A percentile compares a stretch with the other conserved stretches of the same genome.
These are phyloP conservation scores for Boleophthalmus pectinirostris DNA, from an alignment of 2,113 vertebrate genomes.

Conservation along the genomic window DNA sequence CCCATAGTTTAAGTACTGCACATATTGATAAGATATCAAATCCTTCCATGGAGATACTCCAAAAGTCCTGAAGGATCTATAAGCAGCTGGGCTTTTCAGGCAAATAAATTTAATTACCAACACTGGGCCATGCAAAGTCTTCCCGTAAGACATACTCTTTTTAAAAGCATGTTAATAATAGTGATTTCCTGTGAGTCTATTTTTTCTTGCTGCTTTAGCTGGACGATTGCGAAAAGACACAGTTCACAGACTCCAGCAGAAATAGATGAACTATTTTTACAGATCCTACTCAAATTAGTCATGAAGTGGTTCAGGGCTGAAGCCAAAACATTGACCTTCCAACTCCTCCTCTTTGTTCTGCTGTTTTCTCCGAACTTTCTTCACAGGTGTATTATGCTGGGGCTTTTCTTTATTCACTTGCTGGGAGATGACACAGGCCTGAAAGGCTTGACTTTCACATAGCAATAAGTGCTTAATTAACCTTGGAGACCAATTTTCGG, in stretches of 20 bases:
- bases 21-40: conserved; percentile 28
- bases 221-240: conserved; percentile 11
- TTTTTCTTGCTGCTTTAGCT: conserved; percentile 29
- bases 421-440: conserved; percentile 41
- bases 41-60: conserved; percentile 4
- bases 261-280: conserved; percentile 75
- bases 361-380: neutral
- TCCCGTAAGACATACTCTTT: conserved; percentile 6
- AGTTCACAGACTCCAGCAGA: conserved; percentile 34
- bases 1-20: conserved; percentile 14
- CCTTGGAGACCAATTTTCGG: conserved; percentile 41
- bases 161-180: conserved; percentile 22
- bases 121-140: neutral
- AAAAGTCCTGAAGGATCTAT: conserved; percentile 10
- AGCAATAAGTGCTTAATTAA: conserved; percentile 67
- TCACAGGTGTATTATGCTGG: conserved; percentile 10
- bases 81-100: conserved; percentile 21
- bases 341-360: neutral
- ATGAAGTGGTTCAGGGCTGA: conserved; percentile 33
- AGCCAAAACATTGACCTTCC: conserved; percentile 36
- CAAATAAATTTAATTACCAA: conserved; percentile 23
- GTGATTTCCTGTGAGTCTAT: conserved; percentile 33
- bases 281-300: conserved; percentile 61
- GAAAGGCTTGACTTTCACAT: conserved; percentile 50
- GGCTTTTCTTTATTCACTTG: conserved; percentile 26